phyloP scores from a whole-genome alignment of 1,140 invertebrate genomes.

The Euwallacea similis region DNA sequence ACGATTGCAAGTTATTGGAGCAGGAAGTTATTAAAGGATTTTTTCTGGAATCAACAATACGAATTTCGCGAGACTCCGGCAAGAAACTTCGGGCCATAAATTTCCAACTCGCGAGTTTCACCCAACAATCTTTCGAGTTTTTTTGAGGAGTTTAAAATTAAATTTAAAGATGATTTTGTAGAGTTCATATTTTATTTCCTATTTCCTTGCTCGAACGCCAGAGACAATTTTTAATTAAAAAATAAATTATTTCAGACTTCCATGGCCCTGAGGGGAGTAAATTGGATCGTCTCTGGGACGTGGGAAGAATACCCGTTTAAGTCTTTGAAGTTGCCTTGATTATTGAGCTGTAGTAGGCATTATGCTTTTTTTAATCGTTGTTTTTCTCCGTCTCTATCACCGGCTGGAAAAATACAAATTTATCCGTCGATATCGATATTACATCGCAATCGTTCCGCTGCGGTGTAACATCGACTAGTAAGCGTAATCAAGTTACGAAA shows the following conservation, averaged over 20 bases:
- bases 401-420: no score
- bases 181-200: conserved; percentile 8
- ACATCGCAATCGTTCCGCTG: no score
- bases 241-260: conserved; percentile 12
- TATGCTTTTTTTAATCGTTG: no score
- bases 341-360: no score
- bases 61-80: not conserved
- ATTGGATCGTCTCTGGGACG: conserved; percentile 7
- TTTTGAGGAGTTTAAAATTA: not conserved
- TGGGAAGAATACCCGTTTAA: not conserved
- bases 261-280: conserved; percentile 6
- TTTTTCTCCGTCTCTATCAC: no score
- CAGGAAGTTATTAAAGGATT: not conserved
- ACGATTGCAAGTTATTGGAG: not conserved
- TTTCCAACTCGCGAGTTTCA: not conserved
- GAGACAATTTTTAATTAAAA: conserved; percentile 27
- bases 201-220: conserved; percentile 4
- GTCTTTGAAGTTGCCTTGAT: not conserved
- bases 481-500: no score
- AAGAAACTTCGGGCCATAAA: not conserved
- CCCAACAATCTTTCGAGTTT: not conserved
- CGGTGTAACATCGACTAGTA: no score
- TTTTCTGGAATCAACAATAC: not conserved
- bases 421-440: no score
- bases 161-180: conserved; percentile 2